phyloP scores from a whole-genome alignment of 2,113 vertebrate species.

The Chitala chitala region DNA sequence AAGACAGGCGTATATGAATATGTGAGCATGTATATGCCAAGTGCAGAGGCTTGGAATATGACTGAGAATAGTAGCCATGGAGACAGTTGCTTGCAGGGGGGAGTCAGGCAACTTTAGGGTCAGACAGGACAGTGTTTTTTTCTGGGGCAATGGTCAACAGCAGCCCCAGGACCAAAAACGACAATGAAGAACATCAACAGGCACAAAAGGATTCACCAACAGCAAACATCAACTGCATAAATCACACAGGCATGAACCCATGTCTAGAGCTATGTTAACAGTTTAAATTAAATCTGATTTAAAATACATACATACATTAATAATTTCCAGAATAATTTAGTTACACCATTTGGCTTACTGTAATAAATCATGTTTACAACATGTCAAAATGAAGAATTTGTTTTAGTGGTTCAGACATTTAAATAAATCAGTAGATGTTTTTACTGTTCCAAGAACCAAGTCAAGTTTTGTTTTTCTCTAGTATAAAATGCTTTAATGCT shows the following conservation, averaged over 20 bases:
- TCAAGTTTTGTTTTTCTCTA: not conserved
- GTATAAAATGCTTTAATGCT: not conserved
- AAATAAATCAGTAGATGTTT: not conserved
- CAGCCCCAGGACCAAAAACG: constrained; percentile 54
- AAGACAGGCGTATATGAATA: not conserved
- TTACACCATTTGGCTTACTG: too few species aligned
- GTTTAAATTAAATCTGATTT: not conserved
- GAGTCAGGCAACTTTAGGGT: constrained; percentile 61
- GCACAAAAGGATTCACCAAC: constrained; percentile 31
- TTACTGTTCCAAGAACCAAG: not conserved
- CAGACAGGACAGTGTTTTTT: constrained; percentile 52
- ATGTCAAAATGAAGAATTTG: not conserved
- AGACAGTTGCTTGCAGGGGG: constrained; percentile 60
- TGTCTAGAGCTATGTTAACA: constrained; percentile 1
- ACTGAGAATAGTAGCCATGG: constrained; percentile 68
- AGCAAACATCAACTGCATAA: constrained; percentile 4
- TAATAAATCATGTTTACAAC: not conserved
- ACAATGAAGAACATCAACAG: constrained; percentile 34
- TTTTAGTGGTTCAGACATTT: not conserved
- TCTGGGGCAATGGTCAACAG: constrained; percentile 59
- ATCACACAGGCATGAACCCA: not conserved
- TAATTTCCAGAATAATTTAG: too few species aligned
- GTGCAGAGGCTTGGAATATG: constrained; percentile 55
- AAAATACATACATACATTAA: too few species aligned
- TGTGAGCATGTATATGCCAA: constrained; percentile 61